These are phyloP conservation scores for Eucriotettix oculatus DNA, from an alignment of 2,888 invertebrate species.

Conservation along the genomic window DNA sequence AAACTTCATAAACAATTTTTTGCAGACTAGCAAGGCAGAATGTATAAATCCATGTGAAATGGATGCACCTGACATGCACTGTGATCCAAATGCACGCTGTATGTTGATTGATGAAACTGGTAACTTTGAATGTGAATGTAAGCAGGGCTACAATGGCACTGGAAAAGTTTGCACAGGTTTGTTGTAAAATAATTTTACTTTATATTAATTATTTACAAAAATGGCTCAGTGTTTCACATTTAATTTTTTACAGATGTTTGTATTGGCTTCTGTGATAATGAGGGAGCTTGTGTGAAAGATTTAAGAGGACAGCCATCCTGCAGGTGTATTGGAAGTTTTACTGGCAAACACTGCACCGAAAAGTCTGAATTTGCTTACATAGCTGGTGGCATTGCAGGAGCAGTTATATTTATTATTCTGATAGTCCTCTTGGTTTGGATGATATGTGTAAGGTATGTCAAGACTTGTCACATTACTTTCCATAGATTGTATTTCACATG, in stretches of 20 bases:
- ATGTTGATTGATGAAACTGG: conserved; percentile 65
- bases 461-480: background rate
- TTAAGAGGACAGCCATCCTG: conserved; percentile 70
- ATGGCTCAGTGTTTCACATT: background rate
- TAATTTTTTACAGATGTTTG: conserved; percentile 48
- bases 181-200: conserved; percentile 1
- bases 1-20: background rate
- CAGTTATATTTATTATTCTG: conserved; percentile 85
- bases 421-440: conserved; percentile 89
- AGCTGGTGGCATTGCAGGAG: conserved; percentile 83
- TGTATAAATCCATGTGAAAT: conserved; percentile 87
- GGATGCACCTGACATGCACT: conserved; percentile 63
- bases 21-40: conserved; percentile 56
- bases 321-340: conserved; percentile 81
- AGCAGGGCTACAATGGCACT: conserved; percentile 81
- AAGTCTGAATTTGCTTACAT: conserved; percentile 93
- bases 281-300: conserved; percentile 75
- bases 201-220: too few species aligned
- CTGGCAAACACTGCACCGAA: conserved; percentile 72
- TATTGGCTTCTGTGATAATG: conserved; percentile 72
- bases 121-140: conserved; percentile 82
- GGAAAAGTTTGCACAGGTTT: conserved; percentile 57
- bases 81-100: conserved; percentile 77
- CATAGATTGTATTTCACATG: too few species aligned
- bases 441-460: conserved; percentile 74